These are phyloP conservation scores for Coelopa frigida DNA, from an alignment of 1,140 invertebrate species.

Conservation along the genomic window DNA sequence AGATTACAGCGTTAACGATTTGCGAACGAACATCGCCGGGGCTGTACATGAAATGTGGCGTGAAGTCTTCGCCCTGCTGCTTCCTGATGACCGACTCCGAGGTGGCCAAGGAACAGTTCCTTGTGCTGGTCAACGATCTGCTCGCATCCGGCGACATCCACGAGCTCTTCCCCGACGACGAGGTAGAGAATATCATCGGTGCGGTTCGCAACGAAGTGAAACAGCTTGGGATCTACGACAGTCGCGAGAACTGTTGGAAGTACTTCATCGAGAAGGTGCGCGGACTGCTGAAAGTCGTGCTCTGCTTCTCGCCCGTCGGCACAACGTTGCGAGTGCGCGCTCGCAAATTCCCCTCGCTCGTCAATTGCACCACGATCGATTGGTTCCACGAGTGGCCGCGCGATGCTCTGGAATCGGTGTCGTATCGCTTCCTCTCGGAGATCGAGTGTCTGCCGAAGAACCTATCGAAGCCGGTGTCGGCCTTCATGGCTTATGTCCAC, in stretches of 20 bases:
- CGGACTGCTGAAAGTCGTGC: conserved; percentile 64
- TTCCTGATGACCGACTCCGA: conserved; percentile 94
- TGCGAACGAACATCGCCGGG: conserved; percentile 74
- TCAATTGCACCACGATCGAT: conserved; percentile 87
- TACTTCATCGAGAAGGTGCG: conserved; percentile 90
- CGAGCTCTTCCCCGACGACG: conserved; percentile 85
- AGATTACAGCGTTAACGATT: conserved; percentile 76
- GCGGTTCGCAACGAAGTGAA: conserved; percentile 74
- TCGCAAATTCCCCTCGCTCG: conserved; percentile 89
- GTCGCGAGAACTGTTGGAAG: conserved; percentile 90
- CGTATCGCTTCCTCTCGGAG: conserved; percentile 70
- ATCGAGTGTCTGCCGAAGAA: conserved; percentile 59
- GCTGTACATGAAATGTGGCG: conserved; percentile 81
- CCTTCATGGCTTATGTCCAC: conserved; percentile 89
- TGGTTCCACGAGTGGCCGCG: conserved; percentile 97
- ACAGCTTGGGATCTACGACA: conserved; percentile 68
- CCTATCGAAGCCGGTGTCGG: conserved; percentile 60
- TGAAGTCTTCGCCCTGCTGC: conserved; percentile 79
- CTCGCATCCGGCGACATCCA: conserved; percentile 90
- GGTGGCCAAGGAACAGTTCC: conserved; percentile 80
- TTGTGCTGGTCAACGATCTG: conserved; percentile 90
- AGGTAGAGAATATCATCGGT: conserved; percentile 80
- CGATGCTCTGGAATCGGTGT: conserved; percentile 84
- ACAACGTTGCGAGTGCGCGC: conserved; percentile 74
- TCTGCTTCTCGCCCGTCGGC: conserved; percentile 90